Evolutionary conservation across 2,888 invertebrate species (phyloP).

Genomic region (Ommatoiulus sabulosus): DNA sequence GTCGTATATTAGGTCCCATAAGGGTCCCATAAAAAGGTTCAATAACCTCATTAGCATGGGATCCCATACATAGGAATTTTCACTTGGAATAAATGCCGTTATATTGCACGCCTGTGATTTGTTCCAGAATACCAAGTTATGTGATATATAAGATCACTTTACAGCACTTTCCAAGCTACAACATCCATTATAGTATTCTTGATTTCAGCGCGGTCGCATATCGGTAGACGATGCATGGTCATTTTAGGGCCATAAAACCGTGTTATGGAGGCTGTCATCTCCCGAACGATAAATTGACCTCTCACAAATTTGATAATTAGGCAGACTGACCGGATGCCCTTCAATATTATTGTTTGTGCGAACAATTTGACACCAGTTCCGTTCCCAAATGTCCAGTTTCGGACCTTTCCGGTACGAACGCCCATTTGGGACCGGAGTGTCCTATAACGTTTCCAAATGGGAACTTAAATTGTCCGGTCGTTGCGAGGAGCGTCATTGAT

Average conservation of each 20-base stretch:
- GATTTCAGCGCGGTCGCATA: not conserved
- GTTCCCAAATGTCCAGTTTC: not conserved
- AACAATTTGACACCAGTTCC: constrained; percentile 20
- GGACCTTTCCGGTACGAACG: constrained; percentile 7
- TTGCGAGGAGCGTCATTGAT: no score
- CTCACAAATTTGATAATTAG: constrained; percentile 8
- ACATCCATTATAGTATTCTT: not conserved
- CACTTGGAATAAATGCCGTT: no score
- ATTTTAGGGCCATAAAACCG: not conserved
- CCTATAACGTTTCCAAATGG: not conserved
- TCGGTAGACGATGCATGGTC: not conserved
- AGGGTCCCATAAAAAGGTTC: no score
- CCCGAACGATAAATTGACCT: not conserved
- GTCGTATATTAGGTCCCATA: no score
- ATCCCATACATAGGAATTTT: no score
- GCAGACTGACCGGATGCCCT: not conserved
- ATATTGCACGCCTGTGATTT: not conserved
- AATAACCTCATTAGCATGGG: no score
- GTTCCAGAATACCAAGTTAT: not conserved
- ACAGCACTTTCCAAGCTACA: not conserved
- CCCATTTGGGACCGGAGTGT: not conserved
- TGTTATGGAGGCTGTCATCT: no score
- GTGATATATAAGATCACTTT: not conserved
- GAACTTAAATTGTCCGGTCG: not conserved
- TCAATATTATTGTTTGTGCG: not conserved